These are phyloP conservation scores for Drosophila azteca DNA, from an alignment of 1,140 invertebrate species.

Conservation along the genomic window DNA sequence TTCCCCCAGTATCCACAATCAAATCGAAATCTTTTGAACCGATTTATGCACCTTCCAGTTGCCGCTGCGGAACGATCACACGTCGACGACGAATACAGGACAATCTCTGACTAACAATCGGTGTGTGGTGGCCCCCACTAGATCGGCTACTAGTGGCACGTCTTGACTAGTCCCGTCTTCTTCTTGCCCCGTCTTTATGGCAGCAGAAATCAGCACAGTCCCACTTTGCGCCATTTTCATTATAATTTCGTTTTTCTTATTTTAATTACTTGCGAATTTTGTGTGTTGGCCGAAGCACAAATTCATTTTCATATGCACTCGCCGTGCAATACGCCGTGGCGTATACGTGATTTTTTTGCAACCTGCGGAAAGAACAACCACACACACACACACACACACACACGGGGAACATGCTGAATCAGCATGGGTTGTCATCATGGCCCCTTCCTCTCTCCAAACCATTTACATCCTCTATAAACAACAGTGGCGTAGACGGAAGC, in stretches of 20 bases:
- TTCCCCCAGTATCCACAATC: constrained; percentile 39
- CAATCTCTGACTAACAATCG: constrained; percentile 69
- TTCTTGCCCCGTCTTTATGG: constrained; percentile 51
- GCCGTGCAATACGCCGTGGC: constrained; percentile 35
- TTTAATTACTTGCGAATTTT: constrained; percentile 78
- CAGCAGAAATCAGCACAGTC: constrained; percentile 51
- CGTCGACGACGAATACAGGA: constrained; percentile 51
- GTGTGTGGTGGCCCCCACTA: constrained; percentile 36
- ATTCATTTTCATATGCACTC: constrained; percentile 59
- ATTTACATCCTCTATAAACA: constrained; percentile 32
- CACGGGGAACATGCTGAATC: constrained; percentile 39
- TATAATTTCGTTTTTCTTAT: constrained; percentile 67
- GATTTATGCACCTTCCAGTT: constrained; percentile 41
- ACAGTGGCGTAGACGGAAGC: constrained; percentile 27
- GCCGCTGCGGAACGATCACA: constrained; percentile 36
- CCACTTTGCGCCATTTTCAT: constrained; percentile 50
- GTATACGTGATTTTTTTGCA: constrained; percentile 65
- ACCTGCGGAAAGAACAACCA: constrained; percentile 36
- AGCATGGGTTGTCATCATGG: constrained; percentile 52
- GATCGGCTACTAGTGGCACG: constrained; percentile 54
- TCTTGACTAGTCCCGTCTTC: constrained; percentile 29
- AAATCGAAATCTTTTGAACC: constrained; percentile 9
- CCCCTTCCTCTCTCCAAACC: constrained; percentile 13
- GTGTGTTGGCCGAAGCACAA: constrained; percentile 37
- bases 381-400: constrained; percentile 37